Percentiles rank a stretch among this genome's conserved stretches.
Evolutionary conservation across 2,797 vertebrate species (phyloP).

Genomic region (Nyctibius grandis): DNA sequence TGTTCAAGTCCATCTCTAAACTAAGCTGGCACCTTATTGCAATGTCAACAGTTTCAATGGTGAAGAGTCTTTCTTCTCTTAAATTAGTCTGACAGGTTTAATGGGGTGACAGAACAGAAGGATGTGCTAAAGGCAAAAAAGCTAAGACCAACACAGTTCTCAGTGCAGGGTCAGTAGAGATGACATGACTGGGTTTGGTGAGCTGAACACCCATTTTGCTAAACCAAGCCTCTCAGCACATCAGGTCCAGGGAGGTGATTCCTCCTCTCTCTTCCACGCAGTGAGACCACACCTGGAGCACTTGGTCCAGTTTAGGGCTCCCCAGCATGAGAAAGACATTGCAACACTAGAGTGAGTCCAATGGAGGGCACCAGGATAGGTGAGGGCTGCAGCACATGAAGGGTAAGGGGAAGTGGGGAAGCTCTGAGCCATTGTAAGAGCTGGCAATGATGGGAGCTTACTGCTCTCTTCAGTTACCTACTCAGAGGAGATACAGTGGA

Average conservation of each 20-base stretch:
- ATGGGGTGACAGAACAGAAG: neutral
- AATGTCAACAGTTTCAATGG: neutral
- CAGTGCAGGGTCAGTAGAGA: neutral
- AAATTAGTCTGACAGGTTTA: neutral
- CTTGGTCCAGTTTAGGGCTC: neutral
- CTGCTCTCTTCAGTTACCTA: neutral
- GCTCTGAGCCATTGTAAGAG: neutral
- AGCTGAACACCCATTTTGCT: neutral
- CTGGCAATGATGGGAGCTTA: rapidly evolving
- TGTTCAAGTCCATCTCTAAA: neutral
- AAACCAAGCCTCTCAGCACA: neutral
- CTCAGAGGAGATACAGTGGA: neutral
- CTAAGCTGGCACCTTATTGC: neutral
- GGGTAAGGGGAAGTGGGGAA: neutral
- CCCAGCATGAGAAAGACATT: neutral
- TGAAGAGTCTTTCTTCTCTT: neutral
- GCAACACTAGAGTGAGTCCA: neutral
- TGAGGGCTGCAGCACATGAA: rapidly evolving
- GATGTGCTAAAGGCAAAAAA: neutral
- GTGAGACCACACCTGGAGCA: neutral
- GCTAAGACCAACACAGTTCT: neutral
- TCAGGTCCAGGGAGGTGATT: neutral
- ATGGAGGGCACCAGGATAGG: neutral
- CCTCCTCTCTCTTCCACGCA: neutral
- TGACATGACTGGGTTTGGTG: neutral